Evolutionary conservation across 2,113 vertebrate genomes (phyloP), one percentile per base, ranked within the genome.

Genomic region (Pedetes capensis): DNA sequence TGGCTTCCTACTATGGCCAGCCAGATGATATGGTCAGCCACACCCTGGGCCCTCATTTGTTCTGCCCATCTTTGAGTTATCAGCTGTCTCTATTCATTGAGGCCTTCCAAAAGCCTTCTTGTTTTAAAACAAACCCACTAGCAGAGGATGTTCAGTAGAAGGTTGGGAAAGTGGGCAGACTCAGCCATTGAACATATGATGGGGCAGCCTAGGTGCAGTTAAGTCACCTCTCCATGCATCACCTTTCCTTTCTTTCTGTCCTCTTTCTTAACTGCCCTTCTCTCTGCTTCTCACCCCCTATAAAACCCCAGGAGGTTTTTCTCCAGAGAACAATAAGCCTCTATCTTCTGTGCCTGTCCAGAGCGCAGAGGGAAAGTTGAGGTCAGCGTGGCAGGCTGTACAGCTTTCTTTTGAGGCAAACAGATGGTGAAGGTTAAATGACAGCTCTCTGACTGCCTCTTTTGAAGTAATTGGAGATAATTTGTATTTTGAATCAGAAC

Each of bases 381-480:
- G 98, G 98, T 98, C 97, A 98, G 98, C 97, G 97, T 98, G 98
- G 98, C 98, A 98, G 99, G 98, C 99, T 97, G 98, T 98, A 98
- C 98, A 97, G 98, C 96, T 98, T 98, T 88, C 97, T 98, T 99
- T 98, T 99, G 99, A 99, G 99, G 98, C 99, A 99, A 99, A 99
- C 99, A 99, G 99, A 99, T 99, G 99, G 99, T 98, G 99, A 99
- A 99, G 99, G 99, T 99, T 99, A 99, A 99, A 98, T 99, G 99
- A 99, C 99, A 99, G 99, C 99, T 99, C 99, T 98, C 99, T 97
- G 99, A 98, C 99, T 99, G 99, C 99, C 99, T 99, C 99, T 99
- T 99, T 98, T 98, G 98, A 99, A 98, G 99, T 99, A 99, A 99
- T 99, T 99, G 99, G 99, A 99, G 99, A 99, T 99, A 99, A 99